Conservation (phyloP, 2,113 vertebrate genomes). For the Trochalopteron elliotii region DNA sequence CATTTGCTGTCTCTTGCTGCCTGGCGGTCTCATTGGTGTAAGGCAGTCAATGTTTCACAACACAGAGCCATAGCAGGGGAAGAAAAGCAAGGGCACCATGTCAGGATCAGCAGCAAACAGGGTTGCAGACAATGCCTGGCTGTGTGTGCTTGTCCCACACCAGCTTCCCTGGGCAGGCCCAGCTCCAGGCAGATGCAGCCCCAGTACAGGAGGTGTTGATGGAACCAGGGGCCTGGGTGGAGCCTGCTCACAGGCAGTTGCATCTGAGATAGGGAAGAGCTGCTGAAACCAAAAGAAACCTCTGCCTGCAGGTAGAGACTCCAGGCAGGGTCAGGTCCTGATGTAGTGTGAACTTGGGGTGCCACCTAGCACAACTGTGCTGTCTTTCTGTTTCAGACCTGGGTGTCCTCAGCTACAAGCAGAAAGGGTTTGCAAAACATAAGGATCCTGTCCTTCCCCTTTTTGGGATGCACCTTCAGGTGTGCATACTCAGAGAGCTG, state of each 20-base stretch:
- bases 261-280: neutral
- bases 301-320: neutral
- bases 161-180: neutral
- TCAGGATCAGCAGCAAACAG: fast-evolving
- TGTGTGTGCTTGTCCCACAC: neutral
- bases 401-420: neutral
- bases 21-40: neutral
- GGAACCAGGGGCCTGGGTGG: fast-evolving
- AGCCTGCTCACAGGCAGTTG: neutral
- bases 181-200: neutral
- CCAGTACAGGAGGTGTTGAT: neutral
- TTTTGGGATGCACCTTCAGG: neutral
- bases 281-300: fast-evolving
- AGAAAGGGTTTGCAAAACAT: neutral
- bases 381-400: neutral
- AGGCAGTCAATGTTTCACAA: neutral
- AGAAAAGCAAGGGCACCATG: fast-evolving
- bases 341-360: fast-evolving
- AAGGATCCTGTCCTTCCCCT: neutral
- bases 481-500: neutral
- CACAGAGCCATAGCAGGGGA: fast-evolving
- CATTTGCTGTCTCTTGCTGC: neutral
- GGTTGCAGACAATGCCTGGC: neutral
- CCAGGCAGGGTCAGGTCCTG: neutral
- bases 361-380: neutral